phyloP scores from a whole-genome alignment of 2,113 vertebrate genomes.

The Labeo catla region DNA sequence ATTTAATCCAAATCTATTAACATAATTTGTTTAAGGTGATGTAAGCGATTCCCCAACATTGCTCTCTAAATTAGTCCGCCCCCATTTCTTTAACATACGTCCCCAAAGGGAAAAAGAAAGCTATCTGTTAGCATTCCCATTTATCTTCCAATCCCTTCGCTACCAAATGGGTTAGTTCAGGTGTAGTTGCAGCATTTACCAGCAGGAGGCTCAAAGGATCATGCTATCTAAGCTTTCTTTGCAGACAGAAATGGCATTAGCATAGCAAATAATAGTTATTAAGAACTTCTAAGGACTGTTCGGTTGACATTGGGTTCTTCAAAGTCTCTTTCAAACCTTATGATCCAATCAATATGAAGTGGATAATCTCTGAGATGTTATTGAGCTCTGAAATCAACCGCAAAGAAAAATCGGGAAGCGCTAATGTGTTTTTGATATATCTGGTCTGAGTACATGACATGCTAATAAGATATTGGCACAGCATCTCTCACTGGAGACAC shows the following conservation, averaged over 20 bases:
- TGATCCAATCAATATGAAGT: slow-evolving; percentile 18
- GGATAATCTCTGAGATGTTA: slow-evolving; percentile 30
- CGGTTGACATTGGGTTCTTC: not conserved
- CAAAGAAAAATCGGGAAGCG: not conserved
- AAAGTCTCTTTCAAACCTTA: not conserved
- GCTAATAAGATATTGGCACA: slow-evolving; percentile 13
- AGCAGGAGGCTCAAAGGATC: not conserved
- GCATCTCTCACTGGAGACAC: not conserved
- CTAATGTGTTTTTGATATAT: slow-evolving; percentile 42
- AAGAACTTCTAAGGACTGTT: not conserved
- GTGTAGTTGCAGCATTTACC: not conserved
- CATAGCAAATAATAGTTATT: slow-evolving; percentile 7
- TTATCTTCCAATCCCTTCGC: not conserved
- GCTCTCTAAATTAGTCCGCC: not conserved
- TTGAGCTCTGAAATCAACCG: slow-evolving; percentile 15
- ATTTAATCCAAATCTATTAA: not conserved
- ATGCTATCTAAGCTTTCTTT: not conserved
- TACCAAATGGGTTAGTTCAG: not conserved
- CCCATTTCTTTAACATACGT: not conserved
- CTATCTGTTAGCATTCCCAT: not conserved
- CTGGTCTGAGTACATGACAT: slow-evolving; percentile 22
- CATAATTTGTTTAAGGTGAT: not conserved
- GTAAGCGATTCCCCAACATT: not conserved
- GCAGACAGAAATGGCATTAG: not conserved
- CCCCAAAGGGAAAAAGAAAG: not conserved